Base-by-base conservation (phyloP, 2,888 invertebrate genomes). In the Dromius quadrimaculatus region DNA sequence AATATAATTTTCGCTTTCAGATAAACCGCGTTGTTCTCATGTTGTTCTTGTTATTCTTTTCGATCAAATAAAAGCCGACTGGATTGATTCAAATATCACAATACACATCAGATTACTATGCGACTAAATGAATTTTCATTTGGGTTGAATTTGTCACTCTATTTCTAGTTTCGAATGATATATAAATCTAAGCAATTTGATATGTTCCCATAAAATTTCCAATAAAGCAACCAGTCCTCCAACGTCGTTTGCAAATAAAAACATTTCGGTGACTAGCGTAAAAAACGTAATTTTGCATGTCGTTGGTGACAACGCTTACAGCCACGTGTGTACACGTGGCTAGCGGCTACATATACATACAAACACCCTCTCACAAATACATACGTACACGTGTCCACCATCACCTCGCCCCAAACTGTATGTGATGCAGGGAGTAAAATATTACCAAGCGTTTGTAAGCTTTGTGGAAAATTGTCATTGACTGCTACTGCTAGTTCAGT, bases 211-310 rank as follows among this genome's bases (percentile, higher is more conserved):
- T 17, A 41, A 15, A 41, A 41, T 1, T 17, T 2, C 41, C 41
- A 13, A 41, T 41, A 6, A 15, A 13, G 5, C 13, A 15, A 15
- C 15, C 41, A 41, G 15, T 15, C 15, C 4, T 2, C 1, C 41
- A 41, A 11, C 41, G 28, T 28, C 50, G 28, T 54, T 28, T 28
- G 9, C 13, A 11, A 54, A 54, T 28, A 28, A 54, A 28, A 54
- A 28, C 28, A 54, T 17, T 28, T 54, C 50, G 50, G 28, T 28
- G 13, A 15, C 41, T 54, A 11, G 50, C 50, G 28, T 28, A 65
- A 65, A 65, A 65, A 65, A 65, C 47, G 64, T 65, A 36, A 65
- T 65, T 45, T 65, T 45, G 64, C 64, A 50, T 65, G 23, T 65
- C 64, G 64, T 47, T 65, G 50, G 64, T 20, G 64, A 50, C 64